A percentile compares a stretch with the other conserved stretches of the same genome.
phyloP scores from a whole-genome alignment of 2,113 vertebrate species.

The Cettia cetti region DNA sequence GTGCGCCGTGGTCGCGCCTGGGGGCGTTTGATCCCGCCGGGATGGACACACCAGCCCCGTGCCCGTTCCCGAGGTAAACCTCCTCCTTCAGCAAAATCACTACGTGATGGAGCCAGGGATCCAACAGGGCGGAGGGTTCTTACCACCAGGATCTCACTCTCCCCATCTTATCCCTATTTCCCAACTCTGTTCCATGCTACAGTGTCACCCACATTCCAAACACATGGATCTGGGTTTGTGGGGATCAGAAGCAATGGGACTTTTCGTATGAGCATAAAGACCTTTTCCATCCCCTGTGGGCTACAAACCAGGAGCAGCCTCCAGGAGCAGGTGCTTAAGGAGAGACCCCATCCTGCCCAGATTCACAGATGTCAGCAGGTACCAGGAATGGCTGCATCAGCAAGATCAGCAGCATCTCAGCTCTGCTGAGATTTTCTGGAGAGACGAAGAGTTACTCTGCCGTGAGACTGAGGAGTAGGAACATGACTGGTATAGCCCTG shows the following conservation, averaged over 20 bases:
- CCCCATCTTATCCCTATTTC: neutral
- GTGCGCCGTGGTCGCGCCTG: neutral
- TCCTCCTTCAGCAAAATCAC: too few species aligned
- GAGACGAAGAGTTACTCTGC: neutral
- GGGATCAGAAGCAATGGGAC: neutral
- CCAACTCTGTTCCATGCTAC: neutral
- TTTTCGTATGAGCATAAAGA: fast-evolving
- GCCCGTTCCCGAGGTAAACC: fast-evolving
- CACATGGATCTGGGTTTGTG: fast-evolving
- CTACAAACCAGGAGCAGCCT: neutral
- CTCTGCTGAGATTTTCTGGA: neutral
- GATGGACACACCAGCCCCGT: neutral
- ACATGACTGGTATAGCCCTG: fast-evolving
- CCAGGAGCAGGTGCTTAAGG: neutral
- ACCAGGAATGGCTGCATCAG: neutral
- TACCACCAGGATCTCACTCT: fast-evolving
- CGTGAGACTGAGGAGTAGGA: neutral
- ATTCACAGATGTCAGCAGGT: neutral
- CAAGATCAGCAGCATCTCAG: neutral
- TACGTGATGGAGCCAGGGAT: neutral
- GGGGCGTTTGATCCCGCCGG: neutral
- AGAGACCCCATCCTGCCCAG: neutral
- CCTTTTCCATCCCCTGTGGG: fast-evolving
- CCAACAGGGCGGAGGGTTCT: neutral
- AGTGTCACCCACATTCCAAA: neutral